These are phyloP conservation scores for Corvus moneduloides DNA, from an alignment of 2,113 vertebrate species.

Conservation along the genomic window DNA sequence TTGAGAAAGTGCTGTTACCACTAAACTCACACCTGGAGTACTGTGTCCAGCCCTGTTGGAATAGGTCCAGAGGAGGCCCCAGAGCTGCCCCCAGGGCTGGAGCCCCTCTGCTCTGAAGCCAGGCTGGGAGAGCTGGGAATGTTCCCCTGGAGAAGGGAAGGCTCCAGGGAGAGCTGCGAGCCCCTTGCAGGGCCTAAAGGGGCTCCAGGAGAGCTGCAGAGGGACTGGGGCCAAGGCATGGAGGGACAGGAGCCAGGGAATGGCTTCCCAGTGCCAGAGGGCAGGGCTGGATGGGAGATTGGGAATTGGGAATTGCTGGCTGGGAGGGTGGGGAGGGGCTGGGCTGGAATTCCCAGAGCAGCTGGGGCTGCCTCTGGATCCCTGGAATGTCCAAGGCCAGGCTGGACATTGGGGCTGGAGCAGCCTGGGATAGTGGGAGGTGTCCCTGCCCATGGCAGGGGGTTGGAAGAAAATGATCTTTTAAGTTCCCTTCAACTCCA, in stretches of 20 bases:
- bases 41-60: not conserved
- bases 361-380: not conserved
- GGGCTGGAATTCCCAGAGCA: not conserved
- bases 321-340: not conserved
- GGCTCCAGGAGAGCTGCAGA: not conserved
- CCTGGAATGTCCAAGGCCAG: not conserved
- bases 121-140: not conserved
- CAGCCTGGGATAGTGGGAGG: accelerated
- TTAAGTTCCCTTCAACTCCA: not conserved
- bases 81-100: not conserved
- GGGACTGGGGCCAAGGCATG: not conserved
- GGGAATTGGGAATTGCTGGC: not conserved
- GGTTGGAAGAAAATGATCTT: not conserved
- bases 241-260: not conserved
- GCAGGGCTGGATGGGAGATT: not conserved
- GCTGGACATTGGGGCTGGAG: not conserved
- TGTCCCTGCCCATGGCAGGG: not conserved
- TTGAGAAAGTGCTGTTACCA: not conserved
- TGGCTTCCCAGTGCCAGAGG: not conserved
- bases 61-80: accelerated
- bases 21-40: not conserved
- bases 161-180: not conserved
- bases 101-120: not conserved
- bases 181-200: accelerated
- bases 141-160: not conserved